Evolutionary conservation across 2,797 vertebrate genomes (phyloP).

Genomic region (Micromesistius poutassou): DNA sequence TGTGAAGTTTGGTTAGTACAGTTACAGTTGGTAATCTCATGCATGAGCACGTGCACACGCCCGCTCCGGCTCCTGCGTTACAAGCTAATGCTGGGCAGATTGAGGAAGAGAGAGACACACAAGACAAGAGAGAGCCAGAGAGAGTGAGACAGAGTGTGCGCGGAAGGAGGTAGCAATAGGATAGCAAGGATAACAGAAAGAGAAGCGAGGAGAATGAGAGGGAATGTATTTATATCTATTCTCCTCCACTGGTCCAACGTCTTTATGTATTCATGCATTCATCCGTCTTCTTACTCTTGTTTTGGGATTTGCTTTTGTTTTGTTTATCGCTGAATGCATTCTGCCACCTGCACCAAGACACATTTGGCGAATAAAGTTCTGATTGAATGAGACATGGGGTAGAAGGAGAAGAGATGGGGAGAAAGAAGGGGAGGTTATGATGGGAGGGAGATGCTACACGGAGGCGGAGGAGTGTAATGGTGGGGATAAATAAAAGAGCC

Average conservation of each 20-base stretch:
- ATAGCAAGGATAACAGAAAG: background rate
- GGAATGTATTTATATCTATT: too few species aligned
- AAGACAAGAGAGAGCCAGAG: background rate
- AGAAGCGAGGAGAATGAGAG: background rate
- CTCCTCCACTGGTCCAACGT: background rate
- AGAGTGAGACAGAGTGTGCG: background rate
- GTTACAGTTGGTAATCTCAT: constrained; percentile 2
- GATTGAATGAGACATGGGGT: background rate
- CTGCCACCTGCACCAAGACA: background rate
- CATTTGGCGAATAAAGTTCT: background rate
- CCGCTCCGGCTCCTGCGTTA: constrained; percentile 14
- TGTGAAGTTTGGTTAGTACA: constrained; percentile 2
- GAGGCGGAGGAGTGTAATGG: constrained; percentile 27
- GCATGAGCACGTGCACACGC: constrained; percentile 2
- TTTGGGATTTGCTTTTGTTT: background rate
- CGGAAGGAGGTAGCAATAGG: background rate
- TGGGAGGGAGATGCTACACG: constrained; percentile 33
- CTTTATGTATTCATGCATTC: background rate
- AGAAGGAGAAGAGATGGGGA: constrained; percentile 15
- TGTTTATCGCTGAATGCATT: constrained; percentile 5
- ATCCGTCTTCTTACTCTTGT: background rate
- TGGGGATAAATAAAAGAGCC: constrained; percentile 36
- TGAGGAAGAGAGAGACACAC: background rate
- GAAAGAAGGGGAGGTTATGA: constrained; percentile 27
- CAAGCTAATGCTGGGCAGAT: constrained; percentile 17